Percentiles rank a stretch among this genome's conserved stretches.
Conservation (phyloP, 2,113 vertebrate species). For the Antigone vipio region DNA sequence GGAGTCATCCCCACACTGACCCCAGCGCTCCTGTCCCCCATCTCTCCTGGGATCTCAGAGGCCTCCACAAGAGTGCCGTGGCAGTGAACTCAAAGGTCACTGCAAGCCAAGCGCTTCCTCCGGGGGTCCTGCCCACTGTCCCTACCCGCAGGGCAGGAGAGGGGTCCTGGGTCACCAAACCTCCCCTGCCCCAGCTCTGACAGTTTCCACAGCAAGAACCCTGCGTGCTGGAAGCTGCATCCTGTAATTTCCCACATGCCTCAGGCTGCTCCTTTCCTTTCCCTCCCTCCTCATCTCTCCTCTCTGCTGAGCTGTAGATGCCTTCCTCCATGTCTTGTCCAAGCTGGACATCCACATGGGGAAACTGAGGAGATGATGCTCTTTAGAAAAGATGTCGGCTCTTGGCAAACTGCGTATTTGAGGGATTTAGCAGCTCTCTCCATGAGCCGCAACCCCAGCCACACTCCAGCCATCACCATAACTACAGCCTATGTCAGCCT, state of each 20-base stretch:
- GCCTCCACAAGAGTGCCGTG: accelerated
- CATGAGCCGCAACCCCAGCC: not conserved
- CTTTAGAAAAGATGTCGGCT: not conserved
- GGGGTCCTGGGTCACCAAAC: not conserved
- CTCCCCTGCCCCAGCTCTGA: not conserved
- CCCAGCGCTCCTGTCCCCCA: not conserved
- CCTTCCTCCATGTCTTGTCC: not conserved
- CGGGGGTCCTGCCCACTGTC: not conserved
- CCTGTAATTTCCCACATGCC: not conserved
- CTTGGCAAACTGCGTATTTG: not conserved
- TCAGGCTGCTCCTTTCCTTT: not conserved
- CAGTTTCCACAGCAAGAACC: not conserved
- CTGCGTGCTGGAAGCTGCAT: not conserved
- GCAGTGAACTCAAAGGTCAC: not conserved
- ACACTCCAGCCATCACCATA: not conserved
- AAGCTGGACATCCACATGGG: not conserved
- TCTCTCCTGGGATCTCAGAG: not conserved
- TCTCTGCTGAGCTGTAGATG: not conserved
- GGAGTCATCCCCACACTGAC: not conserved
- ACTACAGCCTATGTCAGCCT: not conserved
- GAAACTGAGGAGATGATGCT: not conserved
- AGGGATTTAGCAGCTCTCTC: not conserved
- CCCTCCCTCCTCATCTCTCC: not conserved
- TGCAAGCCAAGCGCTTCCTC: not conserved
- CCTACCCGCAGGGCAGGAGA: accelerated